Percentiles rank a stretch among this genome's conserved stretches.
phyloP scores from a whole-genome alignment of 2,113 vertebrate genomes.

The Ursus arctos region DNA sequence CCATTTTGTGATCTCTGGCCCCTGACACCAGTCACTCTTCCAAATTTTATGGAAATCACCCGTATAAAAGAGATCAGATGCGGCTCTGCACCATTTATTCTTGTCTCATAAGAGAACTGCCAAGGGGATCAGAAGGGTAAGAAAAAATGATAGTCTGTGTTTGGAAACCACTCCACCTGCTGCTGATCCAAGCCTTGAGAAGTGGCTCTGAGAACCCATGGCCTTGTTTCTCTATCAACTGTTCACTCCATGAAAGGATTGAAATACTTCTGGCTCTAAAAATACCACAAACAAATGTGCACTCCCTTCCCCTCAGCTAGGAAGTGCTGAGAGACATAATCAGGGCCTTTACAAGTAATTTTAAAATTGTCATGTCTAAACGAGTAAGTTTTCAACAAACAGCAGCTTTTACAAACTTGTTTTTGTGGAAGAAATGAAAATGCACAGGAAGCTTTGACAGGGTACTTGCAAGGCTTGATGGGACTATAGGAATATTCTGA shows the following conservation, averaged over 20 bases:
- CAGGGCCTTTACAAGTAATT: background rate
- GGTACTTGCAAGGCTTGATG: background rate
- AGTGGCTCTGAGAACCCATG: background rate
- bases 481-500: background rate
- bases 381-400: background rate
- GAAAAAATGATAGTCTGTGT: background rate
- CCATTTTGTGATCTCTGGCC: background rate
- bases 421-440: background rate
- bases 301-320: background rate
- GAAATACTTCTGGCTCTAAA: conserved; percentile 38
- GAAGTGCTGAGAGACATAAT: background rate
- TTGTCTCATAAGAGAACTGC: background rate
- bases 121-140: background rate
- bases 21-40: background rate
- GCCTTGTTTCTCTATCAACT: background rate
- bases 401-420: background rate
- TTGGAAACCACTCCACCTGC: background rate
- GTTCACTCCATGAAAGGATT: background rate
- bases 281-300: background rate
- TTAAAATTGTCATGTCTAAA: background rate
- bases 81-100: background rate
- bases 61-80: background rate
- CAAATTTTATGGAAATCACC: background rate
- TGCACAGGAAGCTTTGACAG: background rate
- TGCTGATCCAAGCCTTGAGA: background rate